phyloP scores from a whole-genome alignment of 37 sponge, comb jelly and placozoan genomes.

The Beroe forskalii region DNA sequence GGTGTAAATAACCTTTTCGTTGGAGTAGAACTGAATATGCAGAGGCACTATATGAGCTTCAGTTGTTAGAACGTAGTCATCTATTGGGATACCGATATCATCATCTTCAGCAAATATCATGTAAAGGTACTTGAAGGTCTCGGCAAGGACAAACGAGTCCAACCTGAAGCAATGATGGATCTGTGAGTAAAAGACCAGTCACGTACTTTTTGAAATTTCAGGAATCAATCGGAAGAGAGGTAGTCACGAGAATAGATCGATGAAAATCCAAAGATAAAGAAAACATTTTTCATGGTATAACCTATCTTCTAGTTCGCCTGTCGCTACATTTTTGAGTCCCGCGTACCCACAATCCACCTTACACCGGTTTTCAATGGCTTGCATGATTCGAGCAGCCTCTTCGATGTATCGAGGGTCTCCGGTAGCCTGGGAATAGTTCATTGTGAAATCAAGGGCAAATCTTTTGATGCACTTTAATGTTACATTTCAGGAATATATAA shows the following conservation, averaged over 20 bases:
- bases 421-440: conserved; percentile 81
- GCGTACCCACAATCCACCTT: conserved; percentile 91
- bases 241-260: no score
- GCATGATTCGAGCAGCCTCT: conserved; percentile 76
- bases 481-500: no score
- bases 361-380: conserved; percentile 76
- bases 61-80: conserved; percentile 90
- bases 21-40: conserved; percentile 19
- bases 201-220: no score
- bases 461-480: no score
- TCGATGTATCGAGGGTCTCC: conserved; percentile 85
- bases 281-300: no score
- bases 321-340: conserved; percentile 79
- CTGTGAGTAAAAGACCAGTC: no score
- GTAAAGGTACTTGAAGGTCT: conserved; percentile 94
- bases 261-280: no score
- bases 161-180: conserved; percentile 70
- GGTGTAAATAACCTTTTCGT: conserved; percentile 4
- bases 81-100: conserved; percentile 78
- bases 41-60: conserved; percentile 94
- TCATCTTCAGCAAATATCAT: conserved; percentile 86
- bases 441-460: no score
- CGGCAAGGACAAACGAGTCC: conserved; percentile 95
- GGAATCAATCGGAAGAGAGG: no score
- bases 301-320: conserved; percentile 86